Base-by-base conservation (phyloP, 2,113 vertebrate genomes). In the Serinus canaria region DNA sequence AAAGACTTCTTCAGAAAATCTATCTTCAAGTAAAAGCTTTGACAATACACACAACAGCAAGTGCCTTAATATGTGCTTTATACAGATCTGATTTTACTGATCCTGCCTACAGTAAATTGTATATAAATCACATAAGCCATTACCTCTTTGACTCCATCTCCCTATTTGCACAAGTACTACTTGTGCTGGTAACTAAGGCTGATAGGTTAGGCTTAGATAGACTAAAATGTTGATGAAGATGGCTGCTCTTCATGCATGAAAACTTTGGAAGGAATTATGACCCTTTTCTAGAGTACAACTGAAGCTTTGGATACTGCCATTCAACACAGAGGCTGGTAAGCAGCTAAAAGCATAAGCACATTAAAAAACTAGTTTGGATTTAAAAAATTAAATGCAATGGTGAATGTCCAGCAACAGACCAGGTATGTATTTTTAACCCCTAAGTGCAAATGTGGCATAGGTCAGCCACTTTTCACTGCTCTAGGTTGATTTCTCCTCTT, bases 1-100 rank as follows among this genome's bases (percentile, higher is more conserved):
- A 95, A 87, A 80, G 77, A 59, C 31, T 67, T 25, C 23, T 77
- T 95, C 82, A 68, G 56, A 88, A 96, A 93, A 37, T 84, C 73
- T 87, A 41, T 84, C 68, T 91, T 44, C 12, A 87, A 88, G 82
- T 82, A 76, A 83, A 89, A 59, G 53, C 4, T 16, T 55, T 74
- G 49, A 83, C 27, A 83, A 15, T 43, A 58, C 6, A 9, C 5
- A 9, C 62, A 78, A 56, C 27, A 50, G 43, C 31, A 89, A 89
- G 35, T 43, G 13, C 24, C 60, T 94, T 62, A 28, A 56, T 47
- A 52, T 16, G 25, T 82, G 22, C 24, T 89, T 84, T 87, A 30
- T 63, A 90, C 2, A 2, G 16, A 73, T 33, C 43, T 52, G 63
- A 83, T 90, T 90, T 89, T 80, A 58, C 59, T 31, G n/a, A 56